Percentiles rank a stretch among this genome's conserved stretches.
These are phyloP conservation scores for Chrysolina haemoptera DNA, from an alignment of 2,888 invertebrate genomes.

Conservation along the genomic window DNA sequence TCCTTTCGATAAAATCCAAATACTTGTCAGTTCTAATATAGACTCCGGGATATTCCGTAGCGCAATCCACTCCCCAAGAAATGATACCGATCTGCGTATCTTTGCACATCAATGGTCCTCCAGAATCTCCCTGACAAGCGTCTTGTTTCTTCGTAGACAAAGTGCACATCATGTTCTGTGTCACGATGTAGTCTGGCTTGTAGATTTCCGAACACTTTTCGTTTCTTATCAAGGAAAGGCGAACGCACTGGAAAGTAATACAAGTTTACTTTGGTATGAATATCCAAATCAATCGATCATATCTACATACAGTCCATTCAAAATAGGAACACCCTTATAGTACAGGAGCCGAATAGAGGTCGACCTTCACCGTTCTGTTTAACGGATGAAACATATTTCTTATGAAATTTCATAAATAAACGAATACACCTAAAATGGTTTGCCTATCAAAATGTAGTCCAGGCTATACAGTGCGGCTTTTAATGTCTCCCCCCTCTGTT, in stretches of 20 bases:
- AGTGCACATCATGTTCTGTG: conserved; percentile 79
- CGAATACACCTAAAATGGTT: no score
- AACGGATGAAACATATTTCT: no score
- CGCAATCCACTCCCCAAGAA: conserved; percentile 77
- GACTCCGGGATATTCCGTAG: conserved; percentile 75
- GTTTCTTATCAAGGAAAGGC: background rate
- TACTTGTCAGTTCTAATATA: conserved; percentile 75
- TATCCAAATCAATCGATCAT: no score
- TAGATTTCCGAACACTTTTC: background rate
- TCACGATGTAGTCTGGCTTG: background rate
- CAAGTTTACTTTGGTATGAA: background rate
- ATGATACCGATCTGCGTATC: conserved; percentile 75
- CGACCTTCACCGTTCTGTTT: no score
- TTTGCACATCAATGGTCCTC: conserved; percentile 81
- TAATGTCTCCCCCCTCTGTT: no score
- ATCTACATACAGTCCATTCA: no score
- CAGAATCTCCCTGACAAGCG: conserved; percentile 85
- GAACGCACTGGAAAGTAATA: background rate
- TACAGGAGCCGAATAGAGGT: no score
- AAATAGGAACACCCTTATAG: no score
- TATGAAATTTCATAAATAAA: no score
- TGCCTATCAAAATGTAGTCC: no score
- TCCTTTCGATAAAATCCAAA: conserved; percentile 67
- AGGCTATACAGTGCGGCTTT: no score
- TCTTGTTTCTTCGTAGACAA: conserved; percentile 77